These are phyloP conservation scores for Apteryx owenii DNA, from an alignment of 2,113 vertebrate genomes.

Conservation along the genomic window DNA sequence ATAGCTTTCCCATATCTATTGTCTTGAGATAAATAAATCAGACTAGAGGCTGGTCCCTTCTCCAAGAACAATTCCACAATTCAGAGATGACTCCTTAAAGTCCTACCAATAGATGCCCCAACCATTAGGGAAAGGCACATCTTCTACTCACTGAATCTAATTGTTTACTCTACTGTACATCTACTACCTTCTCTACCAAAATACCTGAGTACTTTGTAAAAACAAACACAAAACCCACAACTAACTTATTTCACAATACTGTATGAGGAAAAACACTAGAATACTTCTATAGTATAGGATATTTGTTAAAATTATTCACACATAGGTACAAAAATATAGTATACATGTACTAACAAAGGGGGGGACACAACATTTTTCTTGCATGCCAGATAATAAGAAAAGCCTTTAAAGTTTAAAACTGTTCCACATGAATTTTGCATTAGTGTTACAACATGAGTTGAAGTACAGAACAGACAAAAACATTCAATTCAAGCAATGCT, in stretches of 20 bases:
- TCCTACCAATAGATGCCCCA: background rate
- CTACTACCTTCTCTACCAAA: background rate
- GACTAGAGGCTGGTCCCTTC: background rate
- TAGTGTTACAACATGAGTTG: background rate
- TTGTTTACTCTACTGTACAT: background rate
- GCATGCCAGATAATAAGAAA: background rate
- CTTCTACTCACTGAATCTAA: background rate
- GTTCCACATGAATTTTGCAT: background rate
- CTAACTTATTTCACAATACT: background rate
- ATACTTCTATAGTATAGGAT: background rate
- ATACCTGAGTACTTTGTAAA: background rate
- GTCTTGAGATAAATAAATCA: background rate
- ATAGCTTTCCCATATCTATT: background rate
- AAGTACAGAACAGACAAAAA: background rate
- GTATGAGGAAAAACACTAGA: background rate
- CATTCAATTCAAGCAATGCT: background rate
- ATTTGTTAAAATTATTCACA: background rate
- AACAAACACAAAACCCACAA: background rate
- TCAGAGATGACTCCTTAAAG: background rate
- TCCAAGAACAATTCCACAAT: background rate
- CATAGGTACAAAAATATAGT: background rate
- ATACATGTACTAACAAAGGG: background rate
- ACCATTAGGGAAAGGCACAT: background rate
- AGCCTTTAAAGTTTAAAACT: background rate
- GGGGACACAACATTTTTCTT: background rate